Evolutionary conservation across 2,888 invertebrate genomes (phyloP), one percentile per base, ranked within the genome.

Genomic region (Galeruca laticollis): DNA sequence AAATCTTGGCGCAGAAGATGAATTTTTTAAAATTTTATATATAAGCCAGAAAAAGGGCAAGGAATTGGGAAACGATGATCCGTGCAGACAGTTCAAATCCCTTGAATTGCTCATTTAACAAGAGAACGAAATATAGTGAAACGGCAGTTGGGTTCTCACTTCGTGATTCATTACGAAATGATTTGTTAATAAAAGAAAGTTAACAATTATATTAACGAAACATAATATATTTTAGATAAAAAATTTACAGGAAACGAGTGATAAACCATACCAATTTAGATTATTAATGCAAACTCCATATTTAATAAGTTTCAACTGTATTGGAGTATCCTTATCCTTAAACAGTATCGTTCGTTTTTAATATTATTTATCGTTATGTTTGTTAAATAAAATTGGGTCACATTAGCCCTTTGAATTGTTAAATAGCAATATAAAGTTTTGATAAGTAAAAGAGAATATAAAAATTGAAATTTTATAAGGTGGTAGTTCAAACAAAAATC

Each of bases 241-340:
- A 20, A 15, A 9, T 62, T 52, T 52, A 13, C 62, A 62, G 62
- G 62, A 62, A 62, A 62, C 40, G 49, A 52, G 21, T 21, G 62
- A 62, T 62, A 62, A 61, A 62, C n/a, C 21, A 40, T 62, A 37
- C 62, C 51, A 62, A 62, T 62, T 62, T 62, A 62, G 35, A 62
- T 62, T 49, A 62, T 15, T 61, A 61, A 40, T 51, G 18, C 11
- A 62, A 18, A 37, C 37, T 37, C 13, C 52, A 20, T n/a, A 52
- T 52, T n/a, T 51, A 51, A 51, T 61, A 15, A 47, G 47, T n/a
- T n/a, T 26, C 11, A 47, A 37, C 18, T 31, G 9, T 49, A 61
- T 35, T 26, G 9, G 20, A 20, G 33, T 52, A 61, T 15, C 33
- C 49, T 60, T 60, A 49, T 60, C 60, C 20, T 49, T 60, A 43